Evolutionary conservation across 2,888 invertebrate genomes (phyloP), one percentile per base, ranked within the genome.

Genomic region (Tachina fera): DNA sequence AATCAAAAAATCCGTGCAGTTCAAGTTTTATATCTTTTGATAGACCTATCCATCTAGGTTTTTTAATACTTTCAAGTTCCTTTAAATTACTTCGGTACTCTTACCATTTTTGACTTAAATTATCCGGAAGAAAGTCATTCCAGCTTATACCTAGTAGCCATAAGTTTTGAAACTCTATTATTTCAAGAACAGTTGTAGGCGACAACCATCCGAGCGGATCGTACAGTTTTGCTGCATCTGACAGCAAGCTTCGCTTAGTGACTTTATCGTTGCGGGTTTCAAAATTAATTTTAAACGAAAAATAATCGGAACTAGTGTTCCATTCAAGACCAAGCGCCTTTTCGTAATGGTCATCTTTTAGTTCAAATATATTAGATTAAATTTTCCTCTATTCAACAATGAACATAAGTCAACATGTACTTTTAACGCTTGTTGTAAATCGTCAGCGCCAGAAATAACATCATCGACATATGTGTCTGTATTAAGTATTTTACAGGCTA

Each of bases 281-380:
- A 72, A 81, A 81, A 47, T 71, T 85, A 22, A 31, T 31, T 70
- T 74, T 60, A 75, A 85, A 85, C 9, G 77, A 77, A 58, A 84
- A 84, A 14, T 67, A 68, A 65, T 31, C 31, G 31, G 31, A 31
- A 31, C 31, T 31, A 31, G 31, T 31, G 31, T 85, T 16, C 22
- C 61, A 5, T 31, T 72, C 8, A 31, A 31, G 31, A 31, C 31
- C 31, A 31, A 31, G 31, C 31, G 31, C 4, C 31, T 31, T 31
- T 31, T 3, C 4, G 4, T 31, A 31, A 31, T 31, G 31, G 31
- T 31, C 4, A 31, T 31, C 31, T 31, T 31, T 31, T 31, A 31
- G 31, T 31, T 31, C 31, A 31, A 31, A 31, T 31, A 31, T 31
- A 31, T 31, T 31, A 31, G 31, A 31, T 31, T 31, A 31, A 31